Evolutionary conservation across 1,140 invertebrate species (phyloP).

Genomic region (Bombus superbus): DNA sequence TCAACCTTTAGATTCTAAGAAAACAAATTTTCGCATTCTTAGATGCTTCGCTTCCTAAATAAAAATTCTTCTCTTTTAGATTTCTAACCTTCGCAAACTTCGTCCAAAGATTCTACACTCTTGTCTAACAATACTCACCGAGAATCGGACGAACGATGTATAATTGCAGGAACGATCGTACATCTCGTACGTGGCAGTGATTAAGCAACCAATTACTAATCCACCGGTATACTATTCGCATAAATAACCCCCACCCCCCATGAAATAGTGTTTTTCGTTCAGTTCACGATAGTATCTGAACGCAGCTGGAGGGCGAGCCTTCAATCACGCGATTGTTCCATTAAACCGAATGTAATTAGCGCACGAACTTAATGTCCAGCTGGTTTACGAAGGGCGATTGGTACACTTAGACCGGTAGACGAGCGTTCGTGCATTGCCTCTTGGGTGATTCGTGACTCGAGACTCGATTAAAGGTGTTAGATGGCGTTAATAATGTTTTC

Average conservation of each 20-base stretch:
- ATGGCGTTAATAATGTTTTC: not conserved
- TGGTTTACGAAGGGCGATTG: not conserved
- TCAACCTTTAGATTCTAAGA: too few relatives aligned
- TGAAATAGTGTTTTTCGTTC: not conserved
- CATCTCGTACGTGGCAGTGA: slow-evolving; percentile 23
- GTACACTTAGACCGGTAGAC: not conserved
- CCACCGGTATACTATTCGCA: not conserved
- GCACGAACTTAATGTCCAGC: not conserved
- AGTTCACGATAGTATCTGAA: not conserved
- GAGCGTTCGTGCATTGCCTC: not conserved
- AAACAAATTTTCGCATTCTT: not conserved
- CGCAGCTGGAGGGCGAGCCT: not conserved
- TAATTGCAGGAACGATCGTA: not conserved
- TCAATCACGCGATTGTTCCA: slow-evolving; percentile 41
- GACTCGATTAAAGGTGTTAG: not conserved
- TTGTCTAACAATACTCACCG: too few relatives aligned
- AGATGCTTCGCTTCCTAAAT: not conserved
- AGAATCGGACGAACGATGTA: not conserved
- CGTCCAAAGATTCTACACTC: not conserved
- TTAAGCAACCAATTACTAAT: slow-evolving; percentile 1
- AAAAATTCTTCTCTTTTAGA: not conserved
- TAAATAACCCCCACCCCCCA: not conserved
- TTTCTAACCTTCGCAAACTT: too few relatives aligned
- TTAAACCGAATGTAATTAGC: slow-evolving; percentile 36
- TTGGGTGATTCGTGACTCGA: not conserved